Conservation (phyloP, 2,888 invertebrate species). For the Sabatieria punctata region DNA sequence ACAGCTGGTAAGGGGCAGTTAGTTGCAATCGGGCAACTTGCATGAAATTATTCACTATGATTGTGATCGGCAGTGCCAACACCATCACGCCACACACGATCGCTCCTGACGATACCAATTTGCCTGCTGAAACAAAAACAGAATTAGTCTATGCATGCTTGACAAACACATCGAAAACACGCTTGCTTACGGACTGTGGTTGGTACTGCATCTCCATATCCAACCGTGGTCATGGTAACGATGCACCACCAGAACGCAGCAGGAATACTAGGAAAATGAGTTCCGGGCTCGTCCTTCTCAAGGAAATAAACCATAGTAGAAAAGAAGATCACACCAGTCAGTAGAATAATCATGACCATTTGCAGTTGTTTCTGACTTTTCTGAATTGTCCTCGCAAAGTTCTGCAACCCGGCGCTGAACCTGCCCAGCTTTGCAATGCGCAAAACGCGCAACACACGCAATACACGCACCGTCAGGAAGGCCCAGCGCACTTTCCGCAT, state of each 20-base stretch:
- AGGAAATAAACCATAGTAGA: too few relatives aligned
- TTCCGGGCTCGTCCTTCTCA: too few relatives aligned
- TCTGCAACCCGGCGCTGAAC: neutral
- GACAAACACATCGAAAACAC: too few relatives aligned
- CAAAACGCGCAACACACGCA: neutral
- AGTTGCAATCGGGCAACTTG: neutral
- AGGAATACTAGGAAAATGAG: too few relatives aligned
- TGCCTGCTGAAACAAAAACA: neutral
- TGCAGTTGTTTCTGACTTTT: neutral
- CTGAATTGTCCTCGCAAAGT: neutral
- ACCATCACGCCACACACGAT: conserved; percentile 2
- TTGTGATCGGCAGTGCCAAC: conserved; percentile 2
- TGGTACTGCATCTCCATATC: too few relatives aligned
- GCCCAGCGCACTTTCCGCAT: neutral
- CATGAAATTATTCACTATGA: conserved; percentile 1
- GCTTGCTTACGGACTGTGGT: too few relatives aligned
- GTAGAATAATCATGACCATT: neutral
- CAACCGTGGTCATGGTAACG: too few relatives aligned
- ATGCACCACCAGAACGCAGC: too few relatives aligned
- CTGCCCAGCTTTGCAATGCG: neutral
- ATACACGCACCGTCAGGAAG: neutral
- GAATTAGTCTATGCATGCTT: too few relatives aligned
- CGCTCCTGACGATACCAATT: neutral
- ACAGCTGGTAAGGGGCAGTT: too few relatives aligned
- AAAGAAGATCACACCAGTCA: neutral